Evolutionary conservation across 30 jellyfish, hydroid and myxozoan species (phyloP).

Genomic region (Turritopsis dohrnii): DNA sequence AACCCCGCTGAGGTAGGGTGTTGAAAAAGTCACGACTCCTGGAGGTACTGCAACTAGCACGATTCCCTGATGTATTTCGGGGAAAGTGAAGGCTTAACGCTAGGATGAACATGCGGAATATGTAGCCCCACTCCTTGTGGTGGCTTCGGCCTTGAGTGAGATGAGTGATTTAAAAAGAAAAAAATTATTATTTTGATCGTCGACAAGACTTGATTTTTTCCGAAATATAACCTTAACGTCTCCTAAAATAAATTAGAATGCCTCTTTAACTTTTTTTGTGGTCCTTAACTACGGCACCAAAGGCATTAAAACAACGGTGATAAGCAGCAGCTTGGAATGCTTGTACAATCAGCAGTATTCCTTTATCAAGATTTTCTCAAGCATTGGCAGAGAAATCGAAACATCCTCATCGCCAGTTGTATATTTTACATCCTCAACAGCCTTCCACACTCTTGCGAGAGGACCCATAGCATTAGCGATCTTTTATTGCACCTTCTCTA

Average conservation of each 20-base stretch:
- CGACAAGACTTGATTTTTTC: background rate
- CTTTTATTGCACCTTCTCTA: background rate
- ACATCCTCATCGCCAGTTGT: too few species aligned
- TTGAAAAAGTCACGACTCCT: too few species aligned
- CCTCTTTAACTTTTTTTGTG: background rate
- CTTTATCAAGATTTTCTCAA: background rate
- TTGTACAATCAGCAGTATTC: background rate
- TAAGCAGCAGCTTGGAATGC: background rate
- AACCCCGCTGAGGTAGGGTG: too few species aligned
- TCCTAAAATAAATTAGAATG: too few species aligned
- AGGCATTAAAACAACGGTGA: background rate
- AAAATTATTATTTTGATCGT: too few species aligned
- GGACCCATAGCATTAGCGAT: background rate
- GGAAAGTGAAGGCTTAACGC: too few species aligned
- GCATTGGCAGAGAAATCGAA: background rate
- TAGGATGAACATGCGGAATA: too few species aligned
- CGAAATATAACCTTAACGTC: background rate
- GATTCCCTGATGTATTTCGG: too few species aligned
- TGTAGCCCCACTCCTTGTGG: too few species aligned
- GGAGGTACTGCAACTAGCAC: too few species aligned
- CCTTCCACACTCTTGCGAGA: constrained; percentile 2
- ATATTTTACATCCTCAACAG: background rate
- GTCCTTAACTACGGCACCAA: background rate
- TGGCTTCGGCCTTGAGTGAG: too few species aligned
- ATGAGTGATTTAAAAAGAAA: too few species aligned